Conservation (phyloP, 2,888 invertebrate genomes). For the Dryocosmus kuriphilus region DNA sequence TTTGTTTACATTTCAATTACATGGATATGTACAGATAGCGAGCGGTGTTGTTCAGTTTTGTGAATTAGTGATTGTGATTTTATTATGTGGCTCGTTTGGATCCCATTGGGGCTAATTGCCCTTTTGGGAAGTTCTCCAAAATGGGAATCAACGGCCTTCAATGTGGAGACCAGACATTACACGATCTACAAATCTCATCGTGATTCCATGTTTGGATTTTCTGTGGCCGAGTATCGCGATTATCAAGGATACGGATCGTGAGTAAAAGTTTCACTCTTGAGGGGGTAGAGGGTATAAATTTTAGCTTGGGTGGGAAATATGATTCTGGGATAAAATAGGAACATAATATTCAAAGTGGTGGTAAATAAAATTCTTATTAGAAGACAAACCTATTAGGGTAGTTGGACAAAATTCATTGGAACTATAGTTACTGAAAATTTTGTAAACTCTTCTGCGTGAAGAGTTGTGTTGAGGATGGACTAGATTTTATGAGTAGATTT, state of each 20-base stretch:
- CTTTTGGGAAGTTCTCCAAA: conserved; percentile 44
- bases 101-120: conserved; percentile 49
- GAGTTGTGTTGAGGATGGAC: too few species aligned
- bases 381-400: too few species aligned
- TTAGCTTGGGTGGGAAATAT: too few species aligned
- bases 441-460: too few species aligned
- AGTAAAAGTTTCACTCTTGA: conserved; percentile 28
- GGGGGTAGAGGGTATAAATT: not conserved
- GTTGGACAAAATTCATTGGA: too few species aligned
- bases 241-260: conserved; percentile 67
- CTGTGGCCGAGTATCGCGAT: conserved; percentile 73
- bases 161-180: conserved; percentile 73
- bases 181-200: conserved; percentile 66
- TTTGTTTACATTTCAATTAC: not conserved
- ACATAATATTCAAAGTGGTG: too few species aligned
- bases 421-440: too few species aligned
- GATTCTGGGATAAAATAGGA: too few species aligned
- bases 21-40: conserved; percentile 30
- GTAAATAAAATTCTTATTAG: too few species aligned
- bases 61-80: conserved; percentile 34
- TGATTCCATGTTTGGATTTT: conserved; percentile 74
- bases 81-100: conserved; percentile 47
- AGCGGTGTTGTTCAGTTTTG: conserved; percentile 14
- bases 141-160: conserved; percentile 60
- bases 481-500: too few species aligned